Conservation (phyloP, 2,888 invertebrate genomes). For the Drosophila melanocephala region DNA sequence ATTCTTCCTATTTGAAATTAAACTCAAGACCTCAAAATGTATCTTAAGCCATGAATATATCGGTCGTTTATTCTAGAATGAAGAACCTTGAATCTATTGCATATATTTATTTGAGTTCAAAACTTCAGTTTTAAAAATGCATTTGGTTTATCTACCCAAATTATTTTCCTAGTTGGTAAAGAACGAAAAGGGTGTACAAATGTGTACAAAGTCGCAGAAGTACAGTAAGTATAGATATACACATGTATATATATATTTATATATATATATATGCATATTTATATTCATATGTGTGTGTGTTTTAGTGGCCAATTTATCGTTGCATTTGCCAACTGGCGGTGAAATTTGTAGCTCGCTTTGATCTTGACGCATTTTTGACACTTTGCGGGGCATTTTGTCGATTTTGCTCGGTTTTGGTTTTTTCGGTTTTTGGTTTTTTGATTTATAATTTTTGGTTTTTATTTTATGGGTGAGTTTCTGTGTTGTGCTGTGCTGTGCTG, state of each 20-base stretch:
- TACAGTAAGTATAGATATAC: neutral
- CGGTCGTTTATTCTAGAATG: neutral
- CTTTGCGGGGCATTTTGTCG: constrained; percentile 71
- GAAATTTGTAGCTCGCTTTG: constrained; percentile 70
- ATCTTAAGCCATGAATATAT: neutral
- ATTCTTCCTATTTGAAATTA: too few relatives aligned
- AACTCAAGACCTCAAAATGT: neutral
- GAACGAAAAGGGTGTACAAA: constrained; percentile 13
- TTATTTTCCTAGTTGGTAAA: neutral
- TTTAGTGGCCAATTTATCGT: constrained; percentile 70
- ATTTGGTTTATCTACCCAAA: neutral
- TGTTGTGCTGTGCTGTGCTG: constrained; percentile 12
- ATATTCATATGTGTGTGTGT: constrained; percentile 18
- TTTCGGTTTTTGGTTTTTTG: constrained; percentile 14
- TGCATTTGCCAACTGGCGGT: constrained; percentile 74
- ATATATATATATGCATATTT: constrained; percentile 21
- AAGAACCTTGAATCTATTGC: neutral
- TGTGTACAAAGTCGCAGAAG: neutral
- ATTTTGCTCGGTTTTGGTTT: constrained; percentile 54
- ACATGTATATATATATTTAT: neutral
- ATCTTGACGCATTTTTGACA: constrained; percentile 78
- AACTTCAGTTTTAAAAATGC: neutral
- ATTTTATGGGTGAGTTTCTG: constrained; percentile 22
- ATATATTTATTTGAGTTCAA: neutral
- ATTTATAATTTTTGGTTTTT: constrained; percentile 33